Conservation (phyloP, 2,113 vertebrate species). For the Platycercus adscitus region DNA sequence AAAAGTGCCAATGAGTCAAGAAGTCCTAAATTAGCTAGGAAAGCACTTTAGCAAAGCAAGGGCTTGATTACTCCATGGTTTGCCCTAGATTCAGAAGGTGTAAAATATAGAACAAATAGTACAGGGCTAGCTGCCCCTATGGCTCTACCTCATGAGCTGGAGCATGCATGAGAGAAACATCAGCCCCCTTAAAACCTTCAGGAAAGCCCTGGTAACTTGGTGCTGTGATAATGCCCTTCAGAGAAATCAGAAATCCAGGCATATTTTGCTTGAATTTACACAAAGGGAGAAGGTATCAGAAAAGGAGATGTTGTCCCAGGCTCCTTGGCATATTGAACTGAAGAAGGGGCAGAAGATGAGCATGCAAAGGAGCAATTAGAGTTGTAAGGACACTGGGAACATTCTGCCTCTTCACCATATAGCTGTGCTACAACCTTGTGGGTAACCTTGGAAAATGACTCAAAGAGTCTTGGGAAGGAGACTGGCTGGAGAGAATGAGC, state of each 20-base stretch:
- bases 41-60: conserved; percentile 17
- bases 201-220: neutral
- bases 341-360: neutral
- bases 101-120: neutral
- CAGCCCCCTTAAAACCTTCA: neutral
- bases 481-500: neutral
- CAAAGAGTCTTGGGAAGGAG: neutral
- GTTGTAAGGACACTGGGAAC: neutral
- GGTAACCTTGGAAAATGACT: neutral
- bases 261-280: neutral
- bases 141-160: neutral
- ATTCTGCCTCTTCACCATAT: neutral
- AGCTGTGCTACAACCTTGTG: neutral
- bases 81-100: neutral
- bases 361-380: neutral
- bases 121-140: neutral
- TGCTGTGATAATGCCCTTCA: neutral
- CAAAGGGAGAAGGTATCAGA: neutral
- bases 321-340: neutral
- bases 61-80: neutral
- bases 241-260: neutral
- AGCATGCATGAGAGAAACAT: neutral
- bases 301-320: neutral
- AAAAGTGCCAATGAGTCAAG: neutral
- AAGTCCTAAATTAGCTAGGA: conserved; percentile 36